Conservation (phyloP, 1,140 invertebrate genomes). For the Aphis gossypii region DNA sequence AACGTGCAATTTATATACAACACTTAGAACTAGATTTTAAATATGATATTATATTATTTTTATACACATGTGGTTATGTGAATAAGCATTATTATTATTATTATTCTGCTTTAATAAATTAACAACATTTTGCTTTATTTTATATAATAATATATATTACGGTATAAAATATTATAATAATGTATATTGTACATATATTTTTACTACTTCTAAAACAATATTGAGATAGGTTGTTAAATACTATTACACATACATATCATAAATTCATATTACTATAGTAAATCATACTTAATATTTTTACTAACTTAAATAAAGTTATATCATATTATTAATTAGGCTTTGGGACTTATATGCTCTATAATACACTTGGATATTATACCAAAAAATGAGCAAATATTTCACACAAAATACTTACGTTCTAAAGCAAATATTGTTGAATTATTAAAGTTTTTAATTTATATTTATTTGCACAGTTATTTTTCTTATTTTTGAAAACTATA, state of each 20-base stretch:
- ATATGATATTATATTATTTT: no score
- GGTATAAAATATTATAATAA: neutral
- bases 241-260: neutral
- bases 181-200: neutral
- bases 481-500: neutral
- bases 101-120: no score
- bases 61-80: no score
- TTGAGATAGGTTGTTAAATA: neutral
- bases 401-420: neutral
- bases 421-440: neutral
- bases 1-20: no score
- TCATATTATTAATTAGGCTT: neutral
- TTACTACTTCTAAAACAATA: neutral
- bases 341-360: neutral
- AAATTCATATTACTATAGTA: neutral
- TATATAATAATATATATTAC: neutral
- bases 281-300: neutral
- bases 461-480: no score
- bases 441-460: neutral
- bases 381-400: neutral
- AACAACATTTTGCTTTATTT: neutral
- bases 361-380: neutral
- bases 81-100: no score
- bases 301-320: neutral
- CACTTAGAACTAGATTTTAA: no score